Conservation (phyloP, 1,140 invertebrate species). For the Diabrotica undecimpunctata region DNA sequence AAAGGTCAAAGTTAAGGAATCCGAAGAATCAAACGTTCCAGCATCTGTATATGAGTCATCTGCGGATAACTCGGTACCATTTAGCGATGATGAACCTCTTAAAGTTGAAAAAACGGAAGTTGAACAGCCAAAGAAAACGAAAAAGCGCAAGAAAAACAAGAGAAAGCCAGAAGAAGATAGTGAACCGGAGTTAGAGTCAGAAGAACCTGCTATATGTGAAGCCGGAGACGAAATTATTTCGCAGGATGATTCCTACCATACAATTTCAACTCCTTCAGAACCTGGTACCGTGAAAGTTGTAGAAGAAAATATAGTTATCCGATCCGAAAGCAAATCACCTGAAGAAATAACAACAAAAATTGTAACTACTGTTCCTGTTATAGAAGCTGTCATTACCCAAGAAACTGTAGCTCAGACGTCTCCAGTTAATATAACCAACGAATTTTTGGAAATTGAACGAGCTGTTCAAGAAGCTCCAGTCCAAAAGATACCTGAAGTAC, state of each 20-base stretch:
- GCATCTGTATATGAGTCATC: conserved; percentile 47
- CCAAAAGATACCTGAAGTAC: conserved; percentile 8
- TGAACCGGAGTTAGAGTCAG: conserved; percentile 37
- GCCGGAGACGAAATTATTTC: conserved; percentile 42
- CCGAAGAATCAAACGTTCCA: conserved; percentile 47
- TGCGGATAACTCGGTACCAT: conserved; percentile 32
- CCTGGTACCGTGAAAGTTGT: conserved; percentile 59
- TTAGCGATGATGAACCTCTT: conserved; percentile 43
- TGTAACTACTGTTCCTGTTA: conserved; percentile 55
- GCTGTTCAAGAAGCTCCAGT: background rate
- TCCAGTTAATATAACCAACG: conserved; percentile 30
- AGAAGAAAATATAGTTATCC: conserved; percentile 55
- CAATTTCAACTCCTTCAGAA: conserved; percentile 55
- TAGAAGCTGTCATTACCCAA: conserved; percentile 54
- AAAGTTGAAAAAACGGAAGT: conserved; percentile 47
- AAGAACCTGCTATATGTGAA: conserved; percentile 36
- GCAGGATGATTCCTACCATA: conserved; percentile 54
- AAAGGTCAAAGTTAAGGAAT: conserved; percentile 48
- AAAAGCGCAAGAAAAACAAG: conserved; percentile 31
- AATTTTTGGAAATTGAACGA: conserved; percentile 24
- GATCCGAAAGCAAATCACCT: conserved; percentile 47
- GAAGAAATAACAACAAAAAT: conserved; percentile 51
- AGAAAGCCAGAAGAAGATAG: conserved; percentile 27
- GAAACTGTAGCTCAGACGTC: conserved; percentile 52
- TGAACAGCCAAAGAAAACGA: conserved; percentile 45